Evolutionary conservation across 2,888 invertebrate species (phyloP), one percentile per base, ranked within the genome.

Genomic region (Aporophyla nigra): DNA sequence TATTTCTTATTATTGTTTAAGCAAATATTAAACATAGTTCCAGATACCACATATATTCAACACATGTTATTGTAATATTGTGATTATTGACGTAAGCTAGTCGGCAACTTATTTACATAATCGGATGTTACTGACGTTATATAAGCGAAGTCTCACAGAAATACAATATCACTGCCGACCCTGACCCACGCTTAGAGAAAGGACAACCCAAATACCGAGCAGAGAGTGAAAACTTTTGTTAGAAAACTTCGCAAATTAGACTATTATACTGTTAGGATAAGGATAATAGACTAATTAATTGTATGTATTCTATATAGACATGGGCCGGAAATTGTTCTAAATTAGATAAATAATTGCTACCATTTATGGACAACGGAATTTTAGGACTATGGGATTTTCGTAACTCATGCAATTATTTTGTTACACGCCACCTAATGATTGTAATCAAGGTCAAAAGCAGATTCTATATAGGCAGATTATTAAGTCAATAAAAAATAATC

Each of bases 81-180:
- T 24, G 5, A 33, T 24, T 27, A 33, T 33, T 43, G 27, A 66
- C 43, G 2, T 62, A 58, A 69, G 56, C 63, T 16, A 33, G 27
- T 51, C 24, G 78, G 53, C 27, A 54, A 43, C 65, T 66, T 46
- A 71, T 84, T 84, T 56, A 46, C 84, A 80, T 80, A 80, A 71
- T 80, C 80, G 58, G 84, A 61, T 84, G 63, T 84, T 40, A 51
- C 33, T 27, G n/a, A 16, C 2, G 12, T 79, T 80, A 80, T 43
- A 80, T 84, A 80, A 80, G 51, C 49, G 2, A 27, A 43, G 49
- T 71, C 51, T 53, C 56, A 19, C 21, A 79, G 80, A 59, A 83
- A 65, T 12, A 66, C 51, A 54, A 74, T 73, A 67, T 67, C 53
- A 1, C 14, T 62, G 51, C 19, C 24, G 79, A 78, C 61, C 69